Evolutionary conservation across 2,888 invertebrate genomes (phyloP).

Genomic region (Suillia variegata): DNA sequence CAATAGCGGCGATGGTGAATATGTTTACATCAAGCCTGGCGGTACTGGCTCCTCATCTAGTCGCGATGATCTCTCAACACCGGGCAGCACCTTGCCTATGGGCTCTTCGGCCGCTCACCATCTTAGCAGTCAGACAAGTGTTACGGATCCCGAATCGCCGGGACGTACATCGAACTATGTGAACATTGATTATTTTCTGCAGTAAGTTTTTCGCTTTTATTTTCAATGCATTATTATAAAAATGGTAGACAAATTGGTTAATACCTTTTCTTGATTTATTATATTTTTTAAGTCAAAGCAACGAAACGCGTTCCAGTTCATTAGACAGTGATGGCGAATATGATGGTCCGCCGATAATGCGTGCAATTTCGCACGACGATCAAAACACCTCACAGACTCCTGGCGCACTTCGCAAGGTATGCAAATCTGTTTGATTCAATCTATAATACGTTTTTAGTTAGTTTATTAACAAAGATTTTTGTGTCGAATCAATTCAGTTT

Average conservation of each 20-base stretch:
- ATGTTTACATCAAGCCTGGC: conserved; percentile 76
- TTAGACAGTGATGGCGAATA: conserved; percentile 65
- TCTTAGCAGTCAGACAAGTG: conserved; percentile 60
- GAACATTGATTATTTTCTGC: conserved; percentile 90
- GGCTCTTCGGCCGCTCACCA: conserved; percentile 48
- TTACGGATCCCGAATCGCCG: conserved; percentile 75
- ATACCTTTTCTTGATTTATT: no score
- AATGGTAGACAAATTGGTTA: no score
- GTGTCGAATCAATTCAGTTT: background rate
- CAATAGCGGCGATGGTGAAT: conserved; percentile 72
- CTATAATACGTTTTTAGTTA: no score
- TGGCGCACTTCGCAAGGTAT: conserved; percentile 58
- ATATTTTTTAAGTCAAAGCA: conserved; percentile 55
- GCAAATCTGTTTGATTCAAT: conserved; percentile 13
- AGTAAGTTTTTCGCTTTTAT: conserved; percentile 64
- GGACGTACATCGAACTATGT: conserved; percentile 85
- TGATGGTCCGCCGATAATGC: conserved; percentile 64
- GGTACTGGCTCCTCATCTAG: conserved; percentile 69
- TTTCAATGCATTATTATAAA: background rate
- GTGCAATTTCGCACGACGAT: conserved; percentile 70
- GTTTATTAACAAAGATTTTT: no score
- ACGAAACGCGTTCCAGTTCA: conserved; percentile 63
- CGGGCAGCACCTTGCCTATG: conserved; percentile 67
- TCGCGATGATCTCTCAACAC: conserved; percentile 69
- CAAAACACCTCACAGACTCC: conserved; percentile 63